Evolutionary conservation across 2,888 invertebrate genomes (phyloP).

Genomic region (Hedychridium roseum): DNA sequence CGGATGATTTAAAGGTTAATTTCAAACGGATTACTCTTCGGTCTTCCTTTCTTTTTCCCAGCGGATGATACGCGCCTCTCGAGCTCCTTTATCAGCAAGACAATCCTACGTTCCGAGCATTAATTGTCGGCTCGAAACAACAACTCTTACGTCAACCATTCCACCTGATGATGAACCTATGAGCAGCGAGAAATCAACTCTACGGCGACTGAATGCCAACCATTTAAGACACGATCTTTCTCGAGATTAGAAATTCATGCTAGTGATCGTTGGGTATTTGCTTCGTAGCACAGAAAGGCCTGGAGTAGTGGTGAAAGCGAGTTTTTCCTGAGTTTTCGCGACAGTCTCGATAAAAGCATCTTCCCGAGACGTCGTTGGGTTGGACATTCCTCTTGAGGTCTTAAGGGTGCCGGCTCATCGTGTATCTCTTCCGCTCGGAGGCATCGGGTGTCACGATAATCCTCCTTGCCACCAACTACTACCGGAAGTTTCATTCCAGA

Average conservation of each 20-base stretch:
- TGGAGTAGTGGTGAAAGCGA: constrained; percentile 11
- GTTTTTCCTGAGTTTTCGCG: no score
- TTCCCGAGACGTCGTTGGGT: constrained; percentile 38
- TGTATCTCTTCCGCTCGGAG: constrained; percentile 54
- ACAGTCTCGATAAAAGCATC: no score
- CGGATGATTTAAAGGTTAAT: constrained; percentile 46
- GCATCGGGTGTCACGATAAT: constrained; percentile 46
- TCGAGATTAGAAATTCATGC: not conserved
- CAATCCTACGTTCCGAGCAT: not conserved
- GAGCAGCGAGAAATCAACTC: constrained; percentile 11
- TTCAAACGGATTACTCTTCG: constrained; percentile 38
- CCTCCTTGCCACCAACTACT: constrained; percentile 42
- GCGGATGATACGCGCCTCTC: not conserved
- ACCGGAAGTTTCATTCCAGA: constrained; percentile 51
- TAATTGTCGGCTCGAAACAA: no score
- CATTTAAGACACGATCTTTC: not conserved
- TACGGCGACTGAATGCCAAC: not conserved
- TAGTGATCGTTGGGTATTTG: constrained; percentile 1
- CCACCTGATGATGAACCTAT: constrained; percentile 26
- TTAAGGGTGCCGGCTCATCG: constrained; percentile 31
- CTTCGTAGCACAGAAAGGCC: not conserved
- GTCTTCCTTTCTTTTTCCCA: constrained; percentile 14
- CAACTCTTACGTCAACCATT: no score
- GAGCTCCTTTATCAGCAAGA: not conserved
- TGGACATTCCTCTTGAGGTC: constrained; percentile 40